phyloP scores from a whole-genome alignment of 2,888 invertebrate species.

The Mylabris sibirica region DNA sequence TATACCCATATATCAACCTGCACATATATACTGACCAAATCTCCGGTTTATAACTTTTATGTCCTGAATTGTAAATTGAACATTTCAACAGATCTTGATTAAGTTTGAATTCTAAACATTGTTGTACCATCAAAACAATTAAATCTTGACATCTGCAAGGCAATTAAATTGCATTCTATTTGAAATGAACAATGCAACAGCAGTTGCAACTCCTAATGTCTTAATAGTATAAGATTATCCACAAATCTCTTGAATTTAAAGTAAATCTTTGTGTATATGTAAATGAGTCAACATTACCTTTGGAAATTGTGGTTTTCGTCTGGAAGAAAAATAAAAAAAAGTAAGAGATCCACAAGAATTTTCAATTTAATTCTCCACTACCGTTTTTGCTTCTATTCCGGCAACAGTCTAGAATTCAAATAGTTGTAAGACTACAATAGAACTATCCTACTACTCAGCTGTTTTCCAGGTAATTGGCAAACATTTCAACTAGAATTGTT shows the following conservation, averaged over 20 bases:
- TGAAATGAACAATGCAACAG: not conserved
- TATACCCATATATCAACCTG: constrained; percentile 51
- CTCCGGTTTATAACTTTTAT: constrained; percentile 49
- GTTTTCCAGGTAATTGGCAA: not conserved
- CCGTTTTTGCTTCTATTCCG: not conserved
- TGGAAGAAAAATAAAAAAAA: not conserved
- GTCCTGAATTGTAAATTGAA: constrained; percentile 46
- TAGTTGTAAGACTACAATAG: not conserved
- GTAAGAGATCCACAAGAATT: not conserved
- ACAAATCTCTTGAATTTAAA: not conserved
- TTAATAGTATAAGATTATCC: not conserved
- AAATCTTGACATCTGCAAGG: constrained; percentile 2
- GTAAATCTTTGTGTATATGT: not conserved
- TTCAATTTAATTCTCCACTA: not conserved
- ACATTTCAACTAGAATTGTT: constrained; percentile 2
- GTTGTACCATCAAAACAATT: not conserved
- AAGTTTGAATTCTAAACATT: constrained; percentile 9
- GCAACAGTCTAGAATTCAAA: not conserved
- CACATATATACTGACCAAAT: constrained; percentile 48
- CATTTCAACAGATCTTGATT: constrained; percentile 32
- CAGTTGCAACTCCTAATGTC: not conserved
- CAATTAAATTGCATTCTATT: constrained; percentile 8
- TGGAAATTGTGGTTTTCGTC: not conserved
- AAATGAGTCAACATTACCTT: not conserved
- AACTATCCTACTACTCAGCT: not conserved